Conservation (phyloP, 2,113 vertebrate species). For the Nibea albiflora region DNA sequence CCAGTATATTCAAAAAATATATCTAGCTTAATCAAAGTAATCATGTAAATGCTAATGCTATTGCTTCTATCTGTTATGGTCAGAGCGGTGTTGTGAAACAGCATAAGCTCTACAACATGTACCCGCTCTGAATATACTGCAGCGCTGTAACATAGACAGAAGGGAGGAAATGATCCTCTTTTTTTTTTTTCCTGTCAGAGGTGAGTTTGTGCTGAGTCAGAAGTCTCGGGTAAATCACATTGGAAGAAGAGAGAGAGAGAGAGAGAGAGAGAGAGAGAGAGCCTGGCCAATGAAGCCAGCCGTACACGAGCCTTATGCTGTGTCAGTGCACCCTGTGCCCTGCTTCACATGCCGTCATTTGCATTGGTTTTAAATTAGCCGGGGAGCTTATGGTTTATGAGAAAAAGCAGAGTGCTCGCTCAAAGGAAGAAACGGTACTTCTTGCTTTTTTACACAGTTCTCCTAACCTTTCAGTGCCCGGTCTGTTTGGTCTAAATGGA, state of each 20-base stretch:
- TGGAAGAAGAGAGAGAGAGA: constrained; percentile 14
- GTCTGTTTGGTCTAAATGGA: constrained; percentile 12
- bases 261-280: not conserved
- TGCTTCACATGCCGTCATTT: constrained; percentile 33
- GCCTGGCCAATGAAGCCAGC: constrained; percentile 8
- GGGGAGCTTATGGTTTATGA: constrained; percentile 45
- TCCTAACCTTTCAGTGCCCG: constrained; percentile 4
- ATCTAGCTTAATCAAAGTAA: constrained; percentile 15
- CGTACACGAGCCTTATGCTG: constrained; percentile 34
- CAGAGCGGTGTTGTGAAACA: constrained; percentile 5
- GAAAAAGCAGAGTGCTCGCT: not conserved
- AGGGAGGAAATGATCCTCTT: constrained; percentile 44
- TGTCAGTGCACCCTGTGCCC: constrained; percentile 15
- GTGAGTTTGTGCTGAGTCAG: constrained; percentile 69
- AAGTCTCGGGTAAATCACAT: constrained; percentile 39
- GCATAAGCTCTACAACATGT: not conserved
- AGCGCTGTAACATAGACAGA: constrained; percentile 29
- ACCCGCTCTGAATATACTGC: not conserved
- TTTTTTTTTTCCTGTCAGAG: constrained; percentile 46
- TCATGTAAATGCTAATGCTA: not conserved
- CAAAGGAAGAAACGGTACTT: constrained; percentile 35
- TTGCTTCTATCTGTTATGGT: not conserved
- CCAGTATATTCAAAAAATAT: not conserved
- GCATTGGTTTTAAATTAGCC: constrained; percentile 41
- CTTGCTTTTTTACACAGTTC: constrained; percentile 30